Evolutionary conservation across 2,797 vertebrate species (phyloP).

Genomic region (Phyllotis vaccarum): DNA sequence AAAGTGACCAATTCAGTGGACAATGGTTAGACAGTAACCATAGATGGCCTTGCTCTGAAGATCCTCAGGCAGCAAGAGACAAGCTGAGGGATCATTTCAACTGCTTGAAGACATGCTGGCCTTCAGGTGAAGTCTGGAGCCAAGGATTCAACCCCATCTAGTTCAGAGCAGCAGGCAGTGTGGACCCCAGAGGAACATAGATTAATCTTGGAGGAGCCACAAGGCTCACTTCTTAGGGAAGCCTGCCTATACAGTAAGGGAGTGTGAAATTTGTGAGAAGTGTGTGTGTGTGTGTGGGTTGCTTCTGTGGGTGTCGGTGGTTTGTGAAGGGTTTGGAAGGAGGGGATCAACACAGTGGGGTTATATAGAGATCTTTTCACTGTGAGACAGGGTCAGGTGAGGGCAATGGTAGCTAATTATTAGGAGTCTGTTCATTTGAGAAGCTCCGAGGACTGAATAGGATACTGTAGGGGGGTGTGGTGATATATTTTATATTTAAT

Average conservation of each 20-base stretch:
- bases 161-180: neutral
- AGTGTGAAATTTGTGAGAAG: neutral
- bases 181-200: neutral
- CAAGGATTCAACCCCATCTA: neutral
- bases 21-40: neutral
- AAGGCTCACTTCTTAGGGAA: neutral
- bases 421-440: neutral
- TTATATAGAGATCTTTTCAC: neutral
- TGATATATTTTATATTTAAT: no score
- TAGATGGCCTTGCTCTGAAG: neutral
- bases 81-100: neutral
- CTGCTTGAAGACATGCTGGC: accelerated
- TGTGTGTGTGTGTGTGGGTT: neutral
- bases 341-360: accelerated
- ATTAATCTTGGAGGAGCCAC: neutral
- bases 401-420: no score
- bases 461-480: accelerated
- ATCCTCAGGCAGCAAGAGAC: neutral
- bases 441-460: neutral
- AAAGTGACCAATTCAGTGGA: neutral
- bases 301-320: neutral
- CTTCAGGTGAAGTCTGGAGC: neutral
- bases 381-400: neutral
- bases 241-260: no score
- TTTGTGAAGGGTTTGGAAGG: no score